phyloP scores from a whole-genome alignment of 2,113 vertebrate species.

The Pampusana beccarii region DNA sequence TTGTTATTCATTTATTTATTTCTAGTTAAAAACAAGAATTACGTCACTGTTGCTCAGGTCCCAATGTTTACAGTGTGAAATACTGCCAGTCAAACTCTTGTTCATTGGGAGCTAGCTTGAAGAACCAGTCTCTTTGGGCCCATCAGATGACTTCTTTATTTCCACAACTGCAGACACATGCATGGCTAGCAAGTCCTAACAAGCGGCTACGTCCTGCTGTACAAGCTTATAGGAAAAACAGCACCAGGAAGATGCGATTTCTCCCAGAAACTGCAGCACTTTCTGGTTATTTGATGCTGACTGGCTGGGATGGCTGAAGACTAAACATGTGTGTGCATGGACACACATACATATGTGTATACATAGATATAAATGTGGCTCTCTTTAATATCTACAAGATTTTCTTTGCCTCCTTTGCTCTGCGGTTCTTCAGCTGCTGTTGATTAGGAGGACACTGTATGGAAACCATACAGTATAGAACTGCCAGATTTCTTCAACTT shows the following conservation, averaged over 20 bases:
- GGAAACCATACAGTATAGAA: not conserved
- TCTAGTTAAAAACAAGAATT: not conserved
- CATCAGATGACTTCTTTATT: not conserved
- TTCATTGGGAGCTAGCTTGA: not conserved
- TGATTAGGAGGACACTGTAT: not conserved
- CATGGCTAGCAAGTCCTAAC: accelerated
- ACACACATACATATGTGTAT: too few species aligned
- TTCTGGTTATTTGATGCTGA: not conserved
- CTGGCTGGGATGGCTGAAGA: not conserved
- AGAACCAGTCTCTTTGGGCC: not conserved
- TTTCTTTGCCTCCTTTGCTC: not conserved
- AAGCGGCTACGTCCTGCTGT: not conserved
- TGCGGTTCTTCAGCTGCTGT: not conserved
- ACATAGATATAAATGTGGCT: not conserved
- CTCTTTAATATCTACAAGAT: not conserved
- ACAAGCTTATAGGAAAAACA: not conserved
- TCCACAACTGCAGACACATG: not conserved
- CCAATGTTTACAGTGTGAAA: not conserved
- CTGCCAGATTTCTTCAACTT: not conserved
- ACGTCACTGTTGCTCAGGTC: not conserved
- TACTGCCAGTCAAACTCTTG: not conserved
- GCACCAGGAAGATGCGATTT: not conserved
- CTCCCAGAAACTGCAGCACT: not conserved
- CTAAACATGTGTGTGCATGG: not conserved
- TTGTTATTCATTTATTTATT: too few species aligned